Evolutionary conservation across 2,888 invertebrate species (phyloP).

Genomic region (Chrysolina haemoptera): DNA sequence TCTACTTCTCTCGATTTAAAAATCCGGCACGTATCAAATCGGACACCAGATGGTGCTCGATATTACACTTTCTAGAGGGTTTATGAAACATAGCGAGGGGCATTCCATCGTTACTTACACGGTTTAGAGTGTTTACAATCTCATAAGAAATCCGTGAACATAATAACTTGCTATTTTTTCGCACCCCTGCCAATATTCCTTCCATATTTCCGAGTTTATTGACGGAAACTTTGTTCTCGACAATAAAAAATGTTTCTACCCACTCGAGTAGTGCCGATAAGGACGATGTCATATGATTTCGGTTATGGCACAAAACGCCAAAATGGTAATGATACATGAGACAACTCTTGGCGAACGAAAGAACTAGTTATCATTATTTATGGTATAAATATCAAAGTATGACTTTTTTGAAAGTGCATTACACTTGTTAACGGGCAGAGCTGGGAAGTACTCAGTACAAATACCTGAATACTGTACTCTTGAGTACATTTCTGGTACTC

Average conservation of each 20-base stretch:
- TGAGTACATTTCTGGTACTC: too few species aligned
- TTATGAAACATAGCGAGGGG: constrained; percentile 33
- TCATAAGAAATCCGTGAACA: constrained; percentile 41
- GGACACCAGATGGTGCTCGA: constrained; percentile 48
- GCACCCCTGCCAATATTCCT: constrained; percentile 36
- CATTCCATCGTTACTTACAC: constrained; percentile 40
- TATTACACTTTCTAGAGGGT: constrained; percentile 27
- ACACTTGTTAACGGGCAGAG: too few species aligned
- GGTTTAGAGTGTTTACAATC: constrained; percentile 47
- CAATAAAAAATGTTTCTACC: neutral
- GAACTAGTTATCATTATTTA: too few species aligned
- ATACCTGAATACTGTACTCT: too few species aligned
- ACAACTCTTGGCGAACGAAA: too few species aligned
- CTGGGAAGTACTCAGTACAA: too few species aligned
- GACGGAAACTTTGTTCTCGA: neutral
- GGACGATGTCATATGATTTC: neutral
- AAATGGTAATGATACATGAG: too few species aligned
- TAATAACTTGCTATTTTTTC: constrained; percentile 30
- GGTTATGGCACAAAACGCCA: neutral
- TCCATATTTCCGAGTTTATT: constrained; percentile 8
- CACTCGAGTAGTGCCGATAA: neutral
- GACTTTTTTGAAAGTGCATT: too few species aligned
- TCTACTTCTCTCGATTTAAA: constrained; percentile 46
- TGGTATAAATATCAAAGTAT: too few species aligned
- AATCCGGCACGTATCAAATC: constrained; percentile 49